Conservation (phyloP, 2,113 vertebrate species). For the Fregata magnificens region DNA sequence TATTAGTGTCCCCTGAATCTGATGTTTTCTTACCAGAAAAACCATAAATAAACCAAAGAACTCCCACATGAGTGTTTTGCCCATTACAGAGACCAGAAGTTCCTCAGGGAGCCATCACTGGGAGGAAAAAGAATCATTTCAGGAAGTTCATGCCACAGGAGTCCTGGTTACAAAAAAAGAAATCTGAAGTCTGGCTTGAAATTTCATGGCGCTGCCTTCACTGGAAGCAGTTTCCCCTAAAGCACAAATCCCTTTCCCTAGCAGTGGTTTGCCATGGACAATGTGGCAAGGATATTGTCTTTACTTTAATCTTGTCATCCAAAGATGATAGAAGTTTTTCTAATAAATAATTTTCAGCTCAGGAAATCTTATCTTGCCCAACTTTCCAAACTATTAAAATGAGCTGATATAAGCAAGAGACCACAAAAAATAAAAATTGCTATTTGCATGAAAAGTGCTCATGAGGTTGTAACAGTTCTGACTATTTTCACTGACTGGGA, state of each 20-base stretch:
- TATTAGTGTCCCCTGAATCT: not conserved
- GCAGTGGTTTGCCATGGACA: not conserved
- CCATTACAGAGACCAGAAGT: not conserved
- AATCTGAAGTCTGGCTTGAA: not conserved
- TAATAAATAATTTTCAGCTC: not conserved
- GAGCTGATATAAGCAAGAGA: not conserved
- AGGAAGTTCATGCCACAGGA: not conserved
- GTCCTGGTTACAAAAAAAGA: not conserved
- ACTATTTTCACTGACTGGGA: not conserved
- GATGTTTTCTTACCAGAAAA: not conserved
- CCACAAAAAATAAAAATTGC: not conserved
- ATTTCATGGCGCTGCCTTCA: not conserved
- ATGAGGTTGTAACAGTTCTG: not conserved
- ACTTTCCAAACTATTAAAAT: not conserved
- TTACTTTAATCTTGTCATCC: not conserved
- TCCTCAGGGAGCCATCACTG: not conserved
- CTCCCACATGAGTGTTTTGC: not conserved
- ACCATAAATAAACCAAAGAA: not conserved
- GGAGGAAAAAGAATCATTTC: not conserved
- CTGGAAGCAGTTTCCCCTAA: not conserved
- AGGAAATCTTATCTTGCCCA: not conserved
- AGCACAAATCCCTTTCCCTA: not conserved
- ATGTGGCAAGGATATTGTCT: not conserved
- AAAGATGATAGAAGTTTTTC: not conserved
- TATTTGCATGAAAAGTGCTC: not conserved